phyloP scores from a whole-genome alignment of 2,888 invertebrate genomes.

The Melikaiella ostensackeni region DNA sequence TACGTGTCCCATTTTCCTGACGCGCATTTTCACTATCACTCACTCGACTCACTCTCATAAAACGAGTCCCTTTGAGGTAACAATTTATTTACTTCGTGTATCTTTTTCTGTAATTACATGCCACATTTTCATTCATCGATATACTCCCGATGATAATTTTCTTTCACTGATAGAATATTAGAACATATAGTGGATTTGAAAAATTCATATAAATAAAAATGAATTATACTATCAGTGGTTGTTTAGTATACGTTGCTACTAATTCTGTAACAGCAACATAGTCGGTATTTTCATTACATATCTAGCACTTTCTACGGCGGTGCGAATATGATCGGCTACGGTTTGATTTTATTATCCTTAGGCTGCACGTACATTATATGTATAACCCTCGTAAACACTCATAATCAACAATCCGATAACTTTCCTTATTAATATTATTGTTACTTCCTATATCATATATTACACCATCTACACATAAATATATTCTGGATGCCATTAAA shows the following conservation, averaged over 20 bases:
- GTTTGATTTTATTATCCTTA: slow-evolving; percentile 45
- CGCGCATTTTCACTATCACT: not conserved
- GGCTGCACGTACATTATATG: slow-evolving; percentile 46
- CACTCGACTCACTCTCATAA: not conserved
- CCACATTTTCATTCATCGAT: not conserved
- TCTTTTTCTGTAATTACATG: not conserved
- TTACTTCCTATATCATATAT: slow-evolving; percentile 58
- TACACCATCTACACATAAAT: slow-evolving; percentile 65
- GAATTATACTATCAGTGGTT: not conserved
- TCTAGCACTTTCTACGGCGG: slow-evolving; percentile 29
- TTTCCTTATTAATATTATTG: slow-evolving; percentile 54
- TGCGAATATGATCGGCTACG: slow-evolving; percentile 37
- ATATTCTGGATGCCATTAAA: slow-evolving; percentile 51
- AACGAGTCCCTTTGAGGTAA: not conserved
- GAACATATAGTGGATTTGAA: not conserved
- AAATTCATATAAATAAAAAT: not conserved
- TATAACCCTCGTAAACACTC: slow-evolving; percentile 60
- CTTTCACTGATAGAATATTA: slow-evolving; percentile 12
- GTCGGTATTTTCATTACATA: slow-evolving; percentile 15
- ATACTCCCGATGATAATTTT: not conserved
- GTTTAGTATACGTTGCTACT: not conserved
- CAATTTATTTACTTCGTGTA: not conserved
- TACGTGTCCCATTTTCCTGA: not conserved
- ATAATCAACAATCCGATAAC: slow-evolving; percentile 64
- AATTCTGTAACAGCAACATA: slow-evolving; percentile 21